A percentile compares a stretch with the other conserved stretches of the same genome.
Evolutionary conservation across 1,140 invertebrate species (phyloP).

Genomic region (Cydia strobilella): DNA sequence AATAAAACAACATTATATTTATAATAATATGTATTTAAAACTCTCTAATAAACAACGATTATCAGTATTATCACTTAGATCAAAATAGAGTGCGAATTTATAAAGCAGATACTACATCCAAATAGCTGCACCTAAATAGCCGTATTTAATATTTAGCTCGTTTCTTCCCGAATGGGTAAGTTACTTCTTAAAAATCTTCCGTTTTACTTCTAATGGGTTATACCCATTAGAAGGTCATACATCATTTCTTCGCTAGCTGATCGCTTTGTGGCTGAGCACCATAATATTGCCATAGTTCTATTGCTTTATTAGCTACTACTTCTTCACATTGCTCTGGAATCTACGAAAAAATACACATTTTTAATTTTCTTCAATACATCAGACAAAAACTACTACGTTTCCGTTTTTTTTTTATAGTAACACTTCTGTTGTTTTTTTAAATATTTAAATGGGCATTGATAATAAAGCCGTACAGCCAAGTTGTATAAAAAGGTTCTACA

Average conservation of each 20-base stretch:
- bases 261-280: constrained; percentile 72
- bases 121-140: constrained; percentile 17
- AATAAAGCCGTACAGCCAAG: neutral
- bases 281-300: constrained; percentile 87
- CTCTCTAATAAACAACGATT: constrained; percentile 31
- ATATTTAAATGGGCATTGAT: neutral
- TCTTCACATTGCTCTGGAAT: constrained; percentile 88
- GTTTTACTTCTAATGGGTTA: constrained; percentile 70
- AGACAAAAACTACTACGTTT: neutral
- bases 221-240: constrained; percentile 76
- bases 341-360: constrained; percentile 67
- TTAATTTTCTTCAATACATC: neutral
- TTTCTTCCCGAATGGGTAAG: neutral
- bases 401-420: neutral
- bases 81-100: constrained; percentile 26
- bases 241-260: constrained; percentile 73
- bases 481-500: neutral
- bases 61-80: constrained; percentile 31
- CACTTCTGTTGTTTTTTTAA: neutral
- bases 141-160: constrained; percentile 3
- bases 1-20: constrained; percentile 6
- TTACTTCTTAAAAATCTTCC: neutral
- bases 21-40: constrained; percentile 31
- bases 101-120: constrained; percentile 18
- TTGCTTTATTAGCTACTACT: constrained; percentile 88